A percentile compares a stretch with the other conserved stretches of the same genome.
phyloP scores from a whole-genome alignment of 1,140 invertebrate genomes.

The Halesus radiatus region DNA sequence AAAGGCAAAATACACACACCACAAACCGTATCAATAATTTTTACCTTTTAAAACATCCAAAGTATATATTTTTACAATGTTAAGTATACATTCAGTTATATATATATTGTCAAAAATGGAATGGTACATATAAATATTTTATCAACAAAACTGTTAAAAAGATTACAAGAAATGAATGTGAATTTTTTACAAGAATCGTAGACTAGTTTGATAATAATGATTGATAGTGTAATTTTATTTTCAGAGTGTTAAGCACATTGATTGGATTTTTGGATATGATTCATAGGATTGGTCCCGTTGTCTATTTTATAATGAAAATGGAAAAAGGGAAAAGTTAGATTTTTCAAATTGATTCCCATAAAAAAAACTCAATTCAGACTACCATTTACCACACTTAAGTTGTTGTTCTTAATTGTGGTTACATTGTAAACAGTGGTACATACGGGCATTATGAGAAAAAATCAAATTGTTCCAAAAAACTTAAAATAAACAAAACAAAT shows the following conservation, averaged over 20 bases:
- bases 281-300: constrained; percentile 15
- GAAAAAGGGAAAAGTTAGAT: constrained; percentile 5
- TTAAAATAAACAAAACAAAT: constrained; percentile 5
- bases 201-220: background rate
- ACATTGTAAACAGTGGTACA: too few species aligned
- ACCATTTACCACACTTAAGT: too few species aligned
- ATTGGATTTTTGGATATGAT: constrained; percentile 33
- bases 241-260: constrained; percentile 11
- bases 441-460: background rate
- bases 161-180: constrained; percentile 9
- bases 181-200: constrained; percentile 9
- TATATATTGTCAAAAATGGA: constrained; percentile 31
- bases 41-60: constrained; percentile 22
- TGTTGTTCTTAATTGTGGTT: too few species aligned
- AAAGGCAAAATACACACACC: constrained; percentile 22
- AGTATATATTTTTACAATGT: constrained; percentile 13
- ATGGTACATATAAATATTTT: constrained; percentile 16
- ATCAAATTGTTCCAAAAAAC: constrained; percentile 18
- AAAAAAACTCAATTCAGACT: too few species aligned
- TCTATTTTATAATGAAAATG: constrained; percentile 29
- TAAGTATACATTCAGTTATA: constrained; percentile 31
- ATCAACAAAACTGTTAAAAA: constrained; percentile 12
- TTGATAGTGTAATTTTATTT: constrained; percentile 26
- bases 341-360: background rate
- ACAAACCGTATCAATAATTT: constrained; percentile 7